Evolutionary conservation across 92 coral and sea anemone species (phyloP).

Genomic region (Porites divaricata): DNA sequence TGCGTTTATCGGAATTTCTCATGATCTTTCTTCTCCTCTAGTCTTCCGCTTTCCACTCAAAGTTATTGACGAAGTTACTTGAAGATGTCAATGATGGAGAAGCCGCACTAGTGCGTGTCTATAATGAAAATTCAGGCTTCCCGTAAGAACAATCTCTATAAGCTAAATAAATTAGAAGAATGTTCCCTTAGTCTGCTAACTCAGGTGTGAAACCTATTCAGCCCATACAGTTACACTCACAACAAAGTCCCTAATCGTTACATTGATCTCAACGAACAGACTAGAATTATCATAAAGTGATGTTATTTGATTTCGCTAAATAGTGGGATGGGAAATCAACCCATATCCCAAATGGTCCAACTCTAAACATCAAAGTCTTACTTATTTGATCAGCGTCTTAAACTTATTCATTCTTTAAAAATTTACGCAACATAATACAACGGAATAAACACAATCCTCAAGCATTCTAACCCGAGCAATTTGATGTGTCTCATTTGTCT

Average conservation of each 20-base stretch:
- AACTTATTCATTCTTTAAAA: neutral
- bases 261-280: neutral
- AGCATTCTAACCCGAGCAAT: conserved; percentile 15
- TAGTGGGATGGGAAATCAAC: neutral
- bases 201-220: neutral
- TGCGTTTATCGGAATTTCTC: neutral
- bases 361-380: neutral
- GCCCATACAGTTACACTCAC: neutral
- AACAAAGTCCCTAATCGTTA: conserved; percentile 9
- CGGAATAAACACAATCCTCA: neutral
- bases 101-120: no score
- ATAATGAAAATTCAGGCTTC: neutral
- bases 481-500: conserved; percentile 34
- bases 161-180: neutral
- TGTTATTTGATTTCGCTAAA: neutral
- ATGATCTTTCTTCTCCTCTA: neutral
- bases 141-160: neutral
- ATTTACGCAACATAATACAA: conserved; percentile 13
- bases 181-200: conserved; percentile 11
- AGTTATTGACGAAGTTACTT: neutral
- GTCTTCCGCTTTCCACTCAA: neutral
- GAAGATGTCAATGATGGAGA: neutral
- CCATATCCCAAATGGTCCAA: neutral
- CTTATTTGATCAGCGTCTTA: neutral
- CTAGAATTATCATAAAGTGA: conserved; percentile 31